These are phyloP conservation scores for Brachyistius frenatus DNA, from an alignment of 2,113 vertebrate species.

Conservation along the genomic window DNA sequence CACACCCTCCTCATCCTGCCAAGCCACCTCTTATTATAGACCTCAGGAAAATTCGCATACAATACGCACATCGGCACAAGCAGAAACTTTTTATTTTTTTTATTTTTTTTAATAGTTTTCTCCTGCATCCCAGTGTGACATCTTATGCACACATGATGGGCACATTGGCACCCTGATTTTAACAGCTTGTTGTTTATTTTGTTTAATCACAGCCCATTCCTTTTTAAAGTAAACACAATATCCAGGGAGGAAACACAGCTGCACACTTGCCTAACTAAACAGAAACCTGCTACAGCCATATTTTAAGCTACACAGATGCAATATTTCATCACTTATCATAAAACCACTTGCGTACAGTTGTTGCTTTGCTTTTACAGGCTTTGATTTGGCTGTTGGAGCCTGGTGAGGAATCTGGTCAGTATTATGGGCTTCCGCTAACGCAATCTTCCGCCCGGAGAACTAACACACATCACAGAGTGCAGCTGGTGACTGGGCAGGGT, in stretches of 20 bases:
- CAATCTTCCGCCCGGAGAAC: constrained; percentile 57
- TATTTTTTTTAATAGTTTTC: constrained; percentile 53
- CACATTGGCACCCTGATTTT: constrained; percentile 61
- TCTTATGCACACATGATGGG: constrained; percentile 40
- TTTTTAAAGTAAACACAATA: constrained; percentile 68
- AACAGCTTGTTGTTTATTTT: constrained; percentile 77
- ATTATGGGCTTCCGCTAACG: constrained; percentile 71
- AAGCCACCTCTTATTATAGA: constrained; percentile 81
- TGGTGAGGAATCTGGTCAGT: constrained; percentile 68
- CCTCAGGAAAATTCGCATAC: constrained; percentile 76
- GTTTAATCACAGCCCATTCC: constrained; percentile 70
- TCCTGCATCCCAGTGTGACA: constrained; percentile 41
- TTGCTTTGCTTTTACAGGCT: constrained; percentile 68
- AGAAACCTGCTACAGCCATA: constrained; percentile 57
- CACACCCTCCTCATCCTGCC: constrained; percentile 76
- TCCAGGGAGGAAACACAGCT: constrained; percentile 56
- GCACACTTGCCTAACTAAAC: constrained; percentile 64
- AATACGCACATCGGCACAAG: constrained; percentile 56
- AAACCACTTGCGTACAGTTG: constrained; percentile 58
- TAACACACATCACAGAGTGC: constrained; percentile 61
- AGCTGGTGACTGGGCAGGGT: constrained; percentile 72
- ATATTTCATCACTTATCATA: constrained; percentile 72
- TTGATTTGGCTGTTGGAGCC: constrained; percentile 67
- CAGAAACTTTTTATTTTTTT: constrained; percentile 70
- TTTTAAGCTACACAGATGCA: constrained; percentile 49